phyloP scores from a whole-genome alignment of 1,140 invertebrate species.

The Monomorium pharaonis region DNA sequence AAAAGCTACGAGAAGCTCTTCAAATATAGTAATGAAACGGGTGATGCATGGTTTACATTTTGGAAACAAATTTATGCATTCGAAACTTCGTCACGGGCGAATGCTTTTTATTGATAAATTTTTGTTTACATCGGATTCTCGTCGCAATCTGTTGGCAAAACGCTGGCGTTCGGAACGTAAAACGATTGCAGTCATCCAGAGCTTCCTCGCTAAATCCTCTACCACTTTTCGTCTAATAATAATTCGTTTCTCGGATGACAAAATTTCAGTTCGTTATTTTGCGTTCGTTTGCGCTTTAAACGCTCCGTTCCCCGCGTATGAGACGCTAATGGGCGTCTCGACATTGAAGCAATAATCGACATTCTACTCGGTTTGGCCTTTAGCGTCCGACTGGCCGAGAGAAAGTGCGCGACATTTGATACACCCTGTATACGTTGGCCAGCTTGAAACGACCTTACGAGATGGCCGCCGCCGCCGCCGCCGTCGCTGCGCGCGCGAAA shows the following conservation, averaged over 20 bases:
- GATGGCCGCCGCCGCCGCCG: conserved; percentile 42
- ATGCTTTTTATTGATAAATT: neutral
- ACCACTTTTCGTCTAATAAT: neutral
- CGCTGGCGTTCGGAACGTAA: neutral
- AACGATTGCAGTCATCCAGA: neutral
- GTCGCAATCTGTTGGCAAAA: neutral
- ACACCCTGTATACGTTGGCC: conserved; percentile 55
- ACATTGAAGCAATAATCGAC: conserved; percentile 39
- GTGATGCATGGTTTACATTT: neutral
- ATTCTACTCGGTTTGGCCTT: conserved; percentile 37
- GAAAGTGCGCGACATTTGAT: conserved; percentile 54
- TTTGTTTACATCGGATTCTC: neutral
- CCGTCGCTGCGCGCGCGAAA: conserved; percentile 2
- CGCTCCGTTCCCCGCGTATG: neutral
- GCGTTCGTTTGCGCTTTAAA: neutral
- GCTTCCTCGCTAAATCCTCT: neutral
- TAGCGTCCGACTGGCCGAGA: conserved; percentile 18
- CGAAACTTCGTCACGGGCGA: neutral
- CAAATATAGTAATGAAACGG: neutral
- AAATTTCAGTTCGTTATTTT: neutral
- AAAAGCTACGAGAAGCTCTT: neutral
- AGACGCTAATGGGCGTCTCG: neutral
- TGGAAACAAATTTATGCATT: neutral
- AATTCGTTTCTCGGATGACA: neutral
- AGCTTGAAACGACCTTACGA: conserved; percentile 56